Evolutionary conservation across 2,113 vertebrate species (phyloP).

Genomic region (Tyrannus savana): DNA sequence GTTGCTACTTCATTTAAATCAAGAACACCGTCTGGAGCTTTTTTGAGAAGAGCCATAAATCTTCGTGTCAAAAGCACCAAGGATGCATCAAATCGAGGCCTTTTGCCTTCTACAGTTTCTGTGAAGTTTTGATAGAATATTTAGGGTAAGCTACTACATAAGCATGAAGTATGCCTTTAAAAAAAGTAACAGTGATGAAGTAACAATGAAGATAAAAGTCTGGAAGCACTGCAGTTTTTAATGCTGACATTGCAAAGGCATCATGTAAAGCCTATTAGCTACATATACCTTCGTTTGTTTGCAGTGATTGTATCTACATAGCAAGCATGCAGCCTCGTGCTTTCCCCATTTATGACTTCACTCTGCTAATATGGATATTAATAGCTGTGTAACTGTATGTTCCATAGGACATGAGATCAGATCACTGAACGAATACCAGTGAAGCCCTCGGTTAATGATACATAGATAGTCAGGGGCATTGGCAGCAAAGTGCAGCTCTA

Average conservation of each 20-base stretch:
- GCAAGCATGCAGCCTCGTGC: not conserved
- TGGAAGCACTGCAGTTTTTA: not conserved
- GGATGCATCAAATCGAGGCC: constrained; percentile 80
- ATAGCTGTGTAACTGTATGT: not conserved
- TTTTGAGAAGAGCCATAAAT: constrained; percentile 85
- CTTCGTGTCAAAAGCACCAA: constrained; percentile 81
- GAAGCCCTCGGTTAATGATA: not conserved
- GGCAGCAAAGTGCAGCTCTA: not conserved
- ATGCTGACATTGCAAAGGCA: not conserved
- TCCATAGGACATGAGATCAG: not conserved
- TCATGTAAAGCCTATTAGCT: not conserved
- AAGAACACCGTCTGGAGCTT: constrained; percentile 79
- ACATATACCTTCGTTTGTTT: not conserved
- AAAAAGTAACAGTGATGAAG: not conserved
- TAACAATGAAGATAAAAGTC: not conserved
- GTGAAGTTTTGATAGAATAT: constrained; percentile 24
- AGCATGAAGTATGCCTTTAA: not conserved
- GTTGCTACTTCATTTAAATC: constrained; percentile 83
- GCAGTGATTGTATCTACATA: not conserved
- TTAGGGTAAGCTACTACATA: not conserved
- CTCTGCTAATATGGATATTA: not conserved
- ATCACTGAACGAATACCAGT: not conserved
- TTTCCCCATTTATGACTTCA: not conserved
- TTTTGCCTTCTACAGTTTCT: constrained; percentile 59
- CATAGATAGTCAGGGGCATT: not conserved